Base-by-base conservation (phyloP, 2,113 vertebrate genomes). In the Lepus europaeus region DNA sequence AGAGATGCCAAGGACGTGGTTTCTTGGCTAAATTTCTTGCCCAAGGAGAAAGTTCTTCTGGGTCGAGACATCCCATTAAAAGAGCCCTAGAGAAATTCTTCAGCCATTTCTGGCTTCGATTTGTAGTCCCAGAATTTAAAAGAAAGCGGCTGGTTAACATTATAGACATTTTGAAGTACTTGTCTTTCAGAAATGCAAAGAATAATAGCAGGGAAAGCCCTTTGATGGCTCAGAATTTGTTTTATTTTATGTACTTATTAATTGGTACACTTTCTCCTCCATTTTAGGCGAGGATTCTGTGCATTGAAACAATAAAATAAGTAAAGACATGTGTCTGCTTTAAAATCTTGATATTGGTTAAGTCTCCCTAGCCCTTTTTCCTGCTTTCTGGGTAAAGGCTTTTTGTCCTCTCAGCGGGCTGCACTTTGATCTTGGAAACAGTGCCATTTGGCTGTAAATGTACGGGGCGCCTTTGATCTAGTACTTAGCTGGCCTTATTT, bases 401-500 rank as follows among this genome's bases (percentile, higher is more conserved):
- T 87, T 94, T 68, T 86, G 69, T 89, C 90, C 78, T 78, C 92
- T 59, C 85, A 87, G 89, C 84, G 31, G 59, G 33, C 79, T 93
- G 74, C 78, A 56, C 97, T 98, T 97, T 97, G 93, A 97, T 98
- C 94, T 97, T 74, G 74, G 82, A 93, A 93, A 93, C 56, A 63
- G 79, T 87, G 89, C 95, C 84, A 92, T 96, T 97, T 90, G 74
- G 90, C 95, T 97, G 95, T 96, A 97, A 97, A 97, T 86, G 78
- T 95, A 87, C 90, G 92, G 87, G 93, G 80, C 0, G 84, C 94
- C 97, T 98, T 98, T 98, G 97, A 98, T 98, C 97, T 98, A 88
- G 83, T 95, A 78, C 98, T 98, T 98, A 97, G 81, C 94, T 96
- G 90, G 86, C 80, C 96, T 96, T 96, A 94, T 87, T 98, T 97